phyloP scores from a whole-genome alignment of 2,888 invertebrate genomes.

The Xanthia togata region DNA sequence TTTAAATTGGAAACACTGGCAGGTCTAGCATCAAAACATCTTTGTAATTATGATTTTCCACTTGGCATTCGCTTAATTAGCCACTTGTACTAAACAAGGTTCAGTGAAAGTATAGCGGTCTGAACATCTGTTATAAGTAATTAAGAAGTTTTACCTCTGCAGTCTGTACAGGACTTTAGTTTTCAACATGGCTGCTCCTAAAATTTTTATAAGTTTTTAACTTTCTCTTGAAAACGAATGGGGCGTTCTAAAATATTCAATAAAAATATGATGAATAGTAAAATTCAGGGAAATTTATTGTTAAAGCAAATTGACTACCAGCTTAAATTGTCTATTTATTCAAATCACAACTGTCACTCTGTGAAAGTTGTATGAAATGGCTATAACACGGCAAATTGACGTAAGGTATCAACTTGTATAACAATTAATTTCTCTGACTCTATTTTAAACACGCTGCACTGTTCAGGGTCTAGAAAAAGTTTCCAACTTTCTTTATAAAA shows the following conservation, averaged over 20 bases:
- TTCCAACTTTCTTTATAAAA: background rate
- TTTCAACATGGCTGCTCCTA: slow-evolving; percentile 22
- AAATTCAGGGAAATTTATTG: background rate
- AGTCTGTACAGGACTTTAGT: slow-evolving; percentile 5
- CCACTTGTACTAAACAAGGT: slow-evolving; percentile 30
- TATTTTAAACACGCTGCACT: background rate
- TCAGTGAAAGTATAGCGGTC: slow-evolving; percentile 40
- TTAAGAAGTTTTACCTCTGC: slow-evolving; percentile 35
- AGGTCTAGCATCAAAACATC: slow-evolving; percentile 9
- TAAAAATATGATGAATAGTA: background rate
- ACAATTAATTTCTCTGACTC: background rate
- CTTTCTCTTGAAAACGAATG: slow-evolving; percentile 8
- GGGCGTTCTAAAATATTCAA: background rate
- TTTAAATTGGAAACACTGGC: background rate
- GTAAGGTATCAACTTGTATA: background rate
- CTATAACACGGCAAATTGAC: background rate
- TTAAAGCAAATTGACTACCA: background rate
- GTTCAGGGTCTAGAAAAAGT: background rate
- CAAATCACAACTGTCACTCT: background rate
- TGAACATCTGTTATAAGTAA: slow-evolving; percentile 38
- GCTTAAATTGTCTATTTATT: background rate
- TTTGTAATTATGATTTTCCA: slow-evolving; percentile 22
- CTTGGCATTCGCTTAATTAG: slow-evolving; percentile 35
- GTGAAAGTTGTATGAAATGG: background rate
- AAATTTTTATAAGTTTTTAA: slow-evolving; percentile 12